Evolutionary conservation across 2,888 invertebrate genomes (phyloP).

Genomic region (Hemistola chrysoprasaria): DNA sequence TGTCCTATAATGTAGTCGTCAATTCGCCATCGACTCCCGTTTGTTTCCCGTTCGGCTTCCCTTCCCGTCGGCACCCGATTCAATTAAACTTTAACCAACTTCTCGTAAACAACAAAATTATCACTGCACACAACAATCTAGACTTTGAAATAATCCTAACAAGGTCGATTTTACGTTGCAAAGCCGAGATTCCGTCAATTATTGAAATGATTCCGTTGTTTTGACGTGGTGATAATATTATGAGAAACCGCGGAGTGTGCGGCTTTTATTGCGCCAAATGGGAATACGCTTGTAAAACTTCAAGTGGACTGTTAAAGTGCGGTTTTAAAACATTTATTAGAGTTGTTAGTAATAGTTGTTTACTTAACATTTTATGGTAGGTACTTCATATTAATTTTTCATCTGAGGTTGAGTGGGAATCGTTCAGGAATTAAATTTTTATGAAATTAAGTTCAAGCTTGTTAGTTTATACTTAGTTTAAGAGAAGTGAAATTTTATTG

Average conservation of each 20-base stretch:
- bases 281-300: conserved; percentile 8
- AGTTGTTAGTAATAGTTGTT: no score
- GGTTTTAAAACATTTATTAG: no score
- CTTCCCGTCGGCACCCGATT: conserved; percentile 52
- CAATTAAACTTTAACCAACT: conserved; percentile 79
- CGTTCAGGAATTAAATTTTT: no score
- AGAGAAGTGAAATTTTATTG: no score
- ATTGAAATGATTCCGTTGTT: conserved; percentile 59
- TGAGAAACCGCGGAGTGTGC: conserved; percentile 29
- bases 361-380: no score
- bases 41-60: conserved; percentile 38
- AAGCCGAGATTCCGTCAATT: conserved; percentile 46
- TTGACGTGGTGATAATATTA: conserved; percentile 49
- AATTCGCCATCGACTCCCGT: conserved; percentile 56
- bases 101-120: conserved; percentile 78
- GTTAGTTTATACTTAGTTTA: no score
- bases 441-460: no score
- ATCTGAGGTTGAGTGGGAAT: no score
- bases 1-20: conserved; percentile 57
- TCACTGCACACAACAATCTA: conserved; percentile 43
- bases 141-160: conserved; percentile 34
- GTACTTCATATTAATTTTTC: no score
- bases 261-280: conserved; percentile 17
- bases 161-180: conserved; percentile 13
- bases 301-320: background rate